Conservation (phyloP, 2,888 invertebrate genomes). For the Pandemis cinnamomeana region DNA sequence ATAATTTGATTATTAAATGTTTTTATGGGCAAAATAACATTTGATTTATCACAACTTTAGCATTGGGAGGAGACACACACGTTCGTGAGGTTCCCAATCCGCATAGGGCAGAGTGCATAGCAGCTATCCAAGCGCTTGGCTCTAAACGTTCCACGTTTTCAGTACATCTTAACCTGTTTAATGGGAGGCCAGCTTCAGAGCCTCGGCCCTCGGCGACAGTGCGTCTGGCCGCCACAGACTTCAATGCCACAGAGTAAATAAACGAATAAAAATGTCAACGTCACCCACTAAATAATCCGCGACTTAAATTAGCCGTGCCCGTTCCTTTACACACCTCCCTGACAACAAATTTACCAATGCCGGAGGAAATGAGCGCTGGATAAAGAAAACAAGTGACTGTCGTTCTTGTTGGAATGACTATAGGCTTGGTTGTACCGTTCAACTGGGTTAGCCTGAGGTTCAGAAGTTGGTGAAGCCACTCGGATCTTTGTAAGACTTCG, state of each 20-base stretch:
- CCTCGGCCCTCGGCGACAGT: constrained; percentile 28
- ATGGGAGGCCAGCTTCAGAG: neutral
- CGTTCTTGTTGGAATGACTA: neutral
- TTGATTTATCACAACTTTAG: no score
- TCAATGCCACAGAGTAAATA: constrained; percentile 18
- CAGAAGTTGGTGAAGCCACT: constrained; percentile 15
- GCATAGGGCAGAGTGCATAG: no score
- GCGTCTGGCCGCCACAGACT: constrained; percentile 26
- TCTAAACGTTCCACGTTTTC: no score
- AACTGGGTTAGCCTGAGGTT: neutral
- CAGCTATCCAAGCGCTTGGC: no score
- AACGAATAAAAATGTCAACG: constrained; percentile 30
- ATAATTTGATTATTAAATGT: no score
- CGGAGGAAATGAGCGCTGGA: neutral
- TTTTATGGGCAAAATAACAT: no score
- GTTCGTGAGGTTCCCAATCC: no score
- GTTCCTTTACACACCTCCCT: constrained; percentile 36
- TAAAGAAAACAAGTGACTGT: neutral
- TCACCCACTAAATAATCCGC: constrained; percentile 35
- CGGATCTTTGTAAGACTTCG: constrained; percentile 20
- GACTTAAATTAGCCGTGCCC: constrained; percentile 28
- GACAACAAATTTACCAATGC: neutral
- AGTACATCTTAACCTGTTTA: neutral
- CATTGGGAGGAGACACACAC: no score
- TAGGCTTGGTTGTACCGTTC: neutral